Conservation (phyloP, 2,797 vertebrate genomes). For the Pipistrellus nathusii region DNA sequence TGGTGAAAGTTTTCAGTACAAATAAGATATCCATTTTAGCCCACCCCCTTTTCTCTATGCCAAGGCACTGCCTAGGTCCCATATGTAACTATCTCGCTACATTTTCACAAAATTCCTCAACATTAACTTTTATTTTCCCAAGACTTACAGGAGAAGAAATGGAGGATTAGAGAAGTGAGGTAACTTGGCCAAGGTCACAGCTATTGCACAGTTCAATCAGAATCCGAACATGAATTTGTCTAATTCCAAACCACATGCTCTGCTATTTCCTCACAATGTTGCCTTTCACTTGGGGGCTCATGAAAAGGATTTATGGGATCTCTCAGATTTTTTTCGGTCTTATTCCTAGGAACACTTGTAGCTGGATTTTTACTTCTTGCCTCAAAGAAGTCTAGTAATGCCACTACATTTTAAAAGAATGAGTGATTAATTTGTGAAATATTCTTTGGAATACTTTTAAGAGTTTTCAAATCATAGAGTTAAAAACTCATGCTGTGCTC, state of each 20-base stretch:
- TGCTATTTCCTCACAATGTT: not conserved
- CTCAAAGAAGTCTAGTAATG: not conserved
- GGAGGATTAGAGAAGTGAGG: conserved; percentile 41
- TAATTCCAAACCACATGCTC: conserved; percentile 26
- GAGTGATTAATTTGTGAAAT: conserved; percentile 65
- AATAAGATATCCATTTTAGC: conserved; percentile 12
- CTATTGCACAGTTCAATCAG: conserved; percentile 25
- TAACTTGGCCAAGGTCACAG: not conserved
- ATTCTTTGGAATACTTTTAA: conserved; percentile 62
- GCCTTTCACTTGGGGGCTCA: not conserved
- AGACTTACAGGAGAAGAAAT: conserved; percentile 32
- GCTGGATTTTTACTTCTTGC: conserved; percentile 57
- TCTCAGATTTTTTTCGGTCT: conserved; percentile 35
- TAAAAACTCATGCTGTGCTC: conserved; percentile 61
- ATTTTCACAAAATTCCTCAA: not conserved
- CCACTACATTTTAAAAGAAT: conserved; percentile 28
- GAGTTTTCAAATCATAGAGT: conserved; percentile 66
- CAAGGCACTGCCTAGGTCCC: not conserved
- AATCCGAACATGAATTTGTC: conserved; percentile 6
- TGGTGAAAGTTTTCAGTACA: conserved; percentile 22
- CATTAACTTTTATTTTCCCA: conserved; percentile 38
- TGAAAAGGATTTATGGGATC: not conserved
- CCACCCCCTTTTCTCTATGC: conserved; percentile 18
- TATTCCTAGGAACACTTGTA: conserved; percentile 8
- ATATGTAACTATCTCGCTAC: conserved; percentile 3